Evolutionary conservation across 2,113 vertebrate genomes (phyloP), one percentile per base, ranked within the genome.

Genomic region (Rafetus swinhoei): DNA sequence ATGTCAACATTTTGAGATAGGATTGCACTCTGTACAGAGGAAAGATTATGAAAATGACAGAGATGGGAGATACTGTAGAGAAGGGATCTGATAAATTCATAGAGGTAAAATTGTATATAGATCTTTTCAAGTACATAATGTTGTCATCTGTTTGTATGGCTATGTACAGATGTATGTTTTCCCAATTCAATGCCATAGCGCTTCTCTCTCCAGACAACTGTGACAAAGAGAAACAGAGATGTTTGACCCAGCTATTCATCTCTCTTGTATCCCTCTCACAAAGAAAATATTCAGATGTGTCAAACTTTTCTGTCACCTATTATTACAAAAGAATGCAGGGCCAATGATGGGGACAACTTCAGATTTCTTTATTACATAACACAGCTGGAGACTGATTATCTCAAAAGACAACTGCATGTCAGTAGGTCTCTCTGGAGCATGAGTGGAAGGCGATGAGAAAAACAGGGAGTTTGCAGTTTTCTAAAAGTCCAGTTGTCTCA

Each of bases 351-450:
- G 32, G 82, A 18, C 2, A 52, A 82, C 29, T 8, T 76, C 35
- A 4, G 21, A 32, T 69, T 53, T 57, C 19, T 56, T 4, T 62
- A 24, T 50, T 90, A 45, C 29, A 57, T 5, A 59, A 15, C 3
- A 10, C 27, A 60, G 14, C 3, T 9, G 4, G 87, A 90, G 35
- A 22, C 6, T 6, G 53, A 60, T 7, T n/a, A 85, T 3, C 65
- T 39, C 76, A 79, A 79, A 79, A 81, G 32, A 22, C 22, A 16
- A 27, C 19, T 45, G 32, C 72, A 65, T 45, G 50, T 32, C 19
- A 57, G 81, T 16, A 57, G 29, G 32, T 3, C 54, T 81, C 0
- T 62, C 1, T 14, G 62, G 32, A 90, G 16, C 0, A 0, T 59
- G 57, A 86, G 25, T 29, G 18, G 86, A 86, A 8, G 9, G 5